phyloP scores from a whole-genome alignment of 2,113 vertebrate genomes.

The Trachemys scripta region DNA sequence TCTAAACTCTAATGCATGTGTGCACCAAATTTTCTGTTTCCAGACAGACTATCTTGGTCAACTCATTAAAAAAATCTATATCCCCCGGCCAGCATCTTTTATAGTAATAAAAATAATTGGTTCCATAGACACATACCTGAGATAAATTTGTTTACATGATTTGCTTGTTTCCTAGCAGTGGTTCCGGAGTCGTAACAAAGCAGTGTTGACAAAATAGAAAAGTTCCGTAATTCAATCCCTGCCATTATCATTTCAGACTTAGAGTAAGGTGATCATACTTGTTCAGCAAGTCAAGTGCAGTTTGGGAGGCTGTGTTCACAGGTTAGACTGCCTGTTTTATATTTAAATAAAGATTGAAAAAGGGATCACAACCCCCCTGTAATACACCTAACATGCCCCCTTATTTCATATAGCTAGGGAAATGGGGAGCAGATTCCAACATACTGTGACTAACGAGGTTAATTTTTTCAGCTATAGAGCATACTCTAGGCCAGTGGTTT shows the following conservation, averaged over 20 bases:
- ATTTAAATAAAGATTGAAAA: background rate
- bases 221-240: slow-evolving; percentile 63
- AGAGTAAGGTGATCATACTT: slow-evolving; percentile 38
- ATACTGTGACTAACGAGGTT: background rate
- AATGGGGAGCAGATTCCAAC: background rate
- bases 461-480: background rate
- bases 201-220: slow-evolving; percentile 11
- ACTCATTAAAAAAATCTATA: too few species aligned
- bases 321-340: background rate
- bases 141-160: background rate
- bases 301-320: background rate
- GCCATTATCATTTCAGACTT: slow-evolving; percentile 52
- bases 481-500: background rate
- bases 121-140: background rate
- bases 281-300: slow-evolving; percentile 38
- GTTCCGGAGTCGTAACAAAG: background rate
- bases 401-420: background rate
- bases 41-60: background rate
- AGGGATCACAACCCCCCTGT: background rate
- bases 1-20: background rate
- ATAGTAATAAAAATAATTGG: background rate
- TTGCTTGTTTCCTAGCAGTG: slow-evolving; percentile 13
- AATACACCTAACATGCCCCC: fast-evolving
- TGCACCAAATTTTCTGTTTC: background rate
- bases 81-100: background rate